A percentile compares a stretch with the other conserved stretches of the same genome.
Conservation (phyloP, 1,140 invertebrate genomes). For the Leptinotarsa lineolata region DNA sequence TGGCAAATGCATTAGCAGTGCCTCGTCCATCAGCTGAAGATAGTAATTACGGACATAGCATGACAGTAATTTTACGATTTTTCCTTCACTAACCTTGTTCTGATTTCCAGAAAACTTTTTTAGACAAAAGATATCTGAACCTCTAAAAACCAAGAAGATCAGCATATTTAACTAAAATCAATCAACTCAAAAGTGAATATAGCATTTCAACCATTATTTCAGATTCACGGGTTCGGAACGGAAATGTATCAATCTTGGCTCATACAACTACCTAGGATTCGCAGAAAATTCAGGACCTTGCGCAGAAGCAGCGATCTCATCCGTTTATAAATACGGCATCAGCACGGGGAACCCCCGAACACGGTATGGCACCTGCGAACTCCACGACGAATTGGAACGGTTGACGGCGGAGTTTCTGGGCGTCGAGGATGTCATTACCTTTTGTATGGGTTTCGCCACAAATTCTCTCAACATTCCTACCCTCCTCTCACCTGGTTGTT, state of each 20-base stretch:
- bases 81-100: no score
- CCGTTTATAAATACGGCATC: constrained; percentile 70
- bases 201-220: background rate
- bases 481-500: constrained; percentile 78
- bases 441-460: constrained; percentile 98
- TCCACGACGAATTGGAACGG: constrained; percentile 83
- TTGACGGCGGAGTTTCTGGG: constrained; percentile 87
- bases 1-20: no score
- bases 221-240: constrained; percentile 81
- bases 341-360: constrained; percentile 67
- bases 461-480: constrained; percentile 93
- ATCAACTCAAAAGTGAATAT: no score
- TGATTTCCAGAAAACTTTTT: no score
- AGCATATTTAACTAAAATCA: no score
- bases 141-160: no score
- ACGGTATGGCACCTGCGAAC: constrained; percentile 69
- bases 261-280: constrained; percentile 93
- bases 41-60: no score
- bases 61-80: no score
- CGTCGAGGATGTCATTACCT: constrained; percentile 90
- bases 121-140: no score
- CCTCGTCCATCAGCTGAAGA: no score
- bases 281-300: constrained; percentile 76
- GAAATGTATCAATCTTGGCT: constrained; percentile 87
- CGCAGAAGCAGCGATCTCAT: constrained; percentile 69